These are phyloP conservation scores for Heliconius aoede DNA, from an alignment of 2,888 invertebrate genomes.

Conservation along the genomic window DNA sequence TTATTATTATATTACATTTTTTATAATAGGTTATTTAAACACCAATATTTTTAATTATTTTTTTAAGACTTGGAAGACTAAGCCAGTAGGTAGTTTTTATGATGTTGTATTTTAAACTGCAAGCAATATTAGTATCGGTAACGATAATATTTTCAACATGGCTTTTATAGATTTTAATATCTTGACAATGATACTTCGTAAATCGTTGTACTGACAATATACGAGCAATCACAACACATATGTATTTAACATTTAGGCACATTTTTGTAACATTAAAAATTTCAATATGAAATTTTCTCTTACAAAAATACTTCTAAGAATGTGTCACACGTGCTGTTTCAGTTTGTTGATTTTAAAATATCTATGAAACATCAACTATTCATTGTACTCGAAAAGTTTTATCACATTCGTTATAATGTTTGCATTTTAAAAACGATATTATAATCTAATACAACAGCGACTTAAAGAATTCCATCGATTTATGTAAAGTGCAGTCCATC, in stretches of 20 bases:
- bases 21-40: not conserved
- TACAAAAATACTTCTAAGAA: conserved; percentile 27
- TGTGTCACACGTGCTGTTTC: not conserved
- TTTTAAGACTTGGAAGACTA: not conserved
- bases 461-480: conserved; percentile 30
- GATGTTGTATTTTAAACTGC: not conserved
- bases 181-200: not conserved
- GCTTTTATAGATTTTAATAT: not conserved
- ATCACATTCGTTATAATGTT: conserved; percentile 44
- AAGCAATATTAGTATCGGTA: conserved; percentile 9
- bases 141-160: not conserved
- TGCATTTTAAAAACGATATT: conserved; percentile 43
- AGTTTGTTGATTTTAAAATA: not conserved
- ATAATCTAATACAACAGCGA: conserved; percentile 45
- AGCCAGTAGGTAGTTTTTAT: not conserved
- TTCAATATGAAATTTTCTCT: conserved; percentile 26
- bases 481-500: conserved; percentile 31
- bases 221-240: not conserved
- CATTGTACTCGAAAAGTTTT: conserved; percentile 38
- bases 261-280: conserved; percentile 26
- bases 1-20: not conserved
- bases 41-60: not conserved
- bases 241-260: conserved; percentile 13
- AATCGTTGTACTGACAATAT: conserved; percentile 7
- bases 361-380: not conserved